These are phyloP conservation scores for Spodoptera litura DNA, from an alignment of 1,140 invertebrate genomes.

Conservation along the genomic window DNA sequence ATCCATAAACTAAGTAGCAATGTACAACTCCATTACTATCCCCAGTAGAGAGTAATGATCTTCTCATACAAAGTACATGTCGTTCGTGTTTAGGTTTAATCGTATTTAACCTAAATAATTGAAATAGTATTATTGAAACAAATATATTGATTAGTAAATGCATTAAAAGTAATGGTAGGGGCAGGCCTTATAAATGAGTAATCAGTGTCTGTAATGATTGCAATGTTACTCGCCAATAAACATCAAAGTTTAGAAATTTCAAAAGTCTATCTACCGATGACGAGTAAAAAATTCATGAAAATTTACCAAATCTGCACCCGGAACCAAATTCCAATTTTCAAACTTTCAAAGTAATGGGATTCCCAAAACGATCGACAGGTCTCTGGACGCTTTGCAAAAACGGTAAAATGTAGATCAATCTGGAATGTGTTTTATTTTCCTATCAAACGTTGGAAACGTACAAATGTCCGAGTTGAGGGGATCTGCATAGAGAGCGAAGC, in stretches of 20 bases:
- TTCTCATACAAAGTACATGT: too few relatives aligned
- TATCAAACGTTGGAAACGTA: constrained; percentile 51
- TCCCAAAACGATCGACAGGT: constrained; percentile 36
- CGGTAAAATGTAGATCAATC: constrained; percentile 35
- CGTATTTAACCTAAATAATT: too few relatives aligned
- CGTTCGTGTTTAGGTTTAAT: too few relatives aligned
- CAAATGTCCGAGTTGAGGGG: constrained; percentile 50
- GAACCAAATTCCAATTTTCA: constrained; percentile 41
- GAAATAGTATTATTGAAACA: too few relatives aligned
- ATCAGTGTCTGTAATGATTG: background rate
- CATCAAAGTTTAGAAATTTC: background rate
- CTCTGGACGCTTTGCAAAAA: background rate
- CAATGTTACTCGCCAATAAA: background rate
- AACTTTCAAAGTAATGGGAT: constrained; percentile 37
- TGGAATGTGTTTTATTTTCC: constrained; percentile 43
- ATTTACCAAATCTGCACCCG: constrained; percentile 26
- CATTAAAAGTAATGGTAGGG: too few relatives aligned
- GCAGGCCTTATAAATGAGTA: too few relatives aligned
- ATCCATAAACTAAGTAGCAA: constrained; percentile 6
- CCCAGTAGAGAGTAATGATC: too few relatives aligned
- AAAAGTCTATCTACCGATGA: background rate
- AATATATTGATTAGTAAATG: too few relatives aligned
- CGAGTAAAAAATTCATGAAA: constrained; percentile 15
- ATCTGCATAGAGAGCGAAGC: constrained; percentile 49
- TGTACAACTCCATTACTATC: background rate